A percentile compares a stretch with the other conserved stretches of the same genome.
These are phyloP conservation scores for Cololabis saira DNA, from an alignment of 2,113 vertebrate species.

Conservation along the genomic window DNA sequence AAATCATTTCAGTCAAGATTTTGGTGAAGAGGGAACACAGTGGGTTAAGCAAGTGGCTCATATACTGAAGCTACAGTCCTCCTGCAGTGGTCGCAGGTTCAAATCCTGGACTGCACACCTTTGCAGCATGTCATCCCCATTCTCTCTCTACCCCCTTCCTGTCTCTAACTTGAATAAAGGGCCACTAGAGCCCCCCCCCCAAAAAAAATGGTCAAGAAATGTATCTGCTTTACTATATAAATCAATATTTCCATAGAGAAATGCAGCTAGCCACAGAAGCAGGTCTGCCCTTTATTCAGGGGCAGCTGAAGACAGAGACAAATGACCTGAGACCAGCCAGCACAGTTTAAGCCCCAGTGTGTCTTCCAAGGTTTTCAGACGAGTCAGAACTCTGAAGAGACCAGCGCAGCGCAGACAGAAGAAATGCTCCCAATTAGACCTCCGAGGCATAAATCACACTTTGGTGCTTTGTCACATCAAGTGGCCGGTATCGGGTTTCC, in stretches of 20 bases:
- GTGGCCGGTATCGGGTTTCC: slow-evolving; percentile 49
- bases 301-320: slow-evolving; percentile 61
- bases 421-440: slow-evolving; percentile 68
- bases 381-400: slow-evolving; percentile 60
- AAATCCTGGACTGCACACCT: too few species aligned
- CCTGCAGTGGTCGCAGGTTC: too few species aligned
- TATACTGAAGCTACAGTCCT: too few species aligned
- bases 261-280: slow-evolving; percentile 56
- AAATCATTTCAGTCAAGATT: slow-evolving; percentile 40
- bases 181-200: too few species aligned
- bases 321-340: slow-evolving; percentile 62
- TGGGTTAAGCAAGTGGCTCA: too few species aligned
- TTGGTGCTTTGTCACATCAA: slow-evolving; percentile 63
- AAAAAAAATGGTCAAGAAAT: too few species aligned
- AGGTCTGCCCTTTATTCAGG: slow-evolving; percentile 60
- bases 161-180: too few species aligned
- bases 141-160: too few species aligned
- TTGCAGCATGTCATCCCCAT: too few species aligned
- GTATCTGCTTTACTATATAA: slow-evolving; percentile 61
- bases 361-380: slow-evolving; percentile 70
- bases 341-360: slow-evolving; percentile 59
- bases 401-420: slow-evolving; percentile 46
- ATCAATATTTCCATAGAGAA: slow-evolving; percentile 64
- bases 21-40: too few species aligned
- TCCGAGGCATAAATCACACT: slow-evolving; percentile 75